These are phyloP conservation scores for Oreochromis tanganicae DNA, from an alignment of 2,113 vertebrate genomes.

Conservation along the genomic window DNA sequence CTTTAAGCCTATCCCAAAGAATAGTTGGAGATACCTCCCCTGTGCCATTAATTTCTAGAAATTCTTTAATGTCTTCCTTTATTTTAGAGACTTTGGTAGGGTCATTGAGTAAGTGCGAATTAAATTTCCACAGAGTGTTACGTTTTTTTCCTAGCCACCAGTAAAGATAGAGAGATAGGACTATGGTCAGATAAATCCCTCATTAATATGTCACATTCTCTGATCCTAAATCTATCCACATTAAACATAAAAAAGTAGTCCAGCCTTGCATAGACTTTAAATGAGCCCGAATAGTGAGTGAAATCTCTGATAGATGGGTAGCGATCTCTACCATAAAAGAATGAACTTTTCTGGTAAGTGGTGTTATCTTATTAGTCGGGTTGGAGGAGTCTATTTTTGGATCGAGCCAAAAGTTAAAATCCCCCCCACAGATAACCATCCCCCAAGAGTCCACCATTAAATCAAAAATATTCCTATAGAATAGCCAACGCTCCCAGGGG, in stretches of 20 bases:
- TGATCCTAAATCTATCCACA: not conserved
- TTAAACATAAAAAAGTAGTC: not conserved
- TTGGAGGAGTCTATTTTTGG: not conserved
- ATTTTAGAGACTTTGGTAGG: not conserved
- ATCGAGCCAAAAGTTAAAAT: not conserved
- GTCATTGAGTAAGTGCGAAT: not conserved
- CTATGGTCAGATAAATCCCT: not conserved
- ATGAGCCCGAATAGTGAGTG: not conserved
- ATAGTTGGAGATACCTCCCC: not conserved
- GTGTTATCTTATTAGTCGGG: not conserved
- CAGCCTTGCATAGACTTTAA: not conserved
- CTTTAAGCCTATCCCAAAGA: not conserved
- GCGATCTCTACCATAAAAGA: not conserved
- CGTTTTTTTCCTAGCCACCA: not conserved
- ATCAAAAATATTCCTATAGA: not conserved
- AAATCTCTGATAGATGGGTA: not conserved
- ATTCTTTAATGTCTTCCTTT: not conserved
- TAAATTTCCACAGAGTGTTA: not conserved
- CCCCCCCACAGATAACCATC: not conserved
- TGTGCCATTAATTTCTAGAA: not conserved
- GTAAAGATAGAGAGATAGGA: not conserved
- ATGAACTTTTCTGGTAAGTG: not conserved
- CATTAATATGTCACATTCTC: not conserved
- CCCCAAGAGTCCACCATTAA: not conserved
- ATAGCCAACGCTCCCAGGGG: not conserved